These are phyloP conservation scores for Hydrozoanthus tunicans DNA, from an alignment of 64 coral and sea anemone genomes.

Conservation along the genomic window DNA sequence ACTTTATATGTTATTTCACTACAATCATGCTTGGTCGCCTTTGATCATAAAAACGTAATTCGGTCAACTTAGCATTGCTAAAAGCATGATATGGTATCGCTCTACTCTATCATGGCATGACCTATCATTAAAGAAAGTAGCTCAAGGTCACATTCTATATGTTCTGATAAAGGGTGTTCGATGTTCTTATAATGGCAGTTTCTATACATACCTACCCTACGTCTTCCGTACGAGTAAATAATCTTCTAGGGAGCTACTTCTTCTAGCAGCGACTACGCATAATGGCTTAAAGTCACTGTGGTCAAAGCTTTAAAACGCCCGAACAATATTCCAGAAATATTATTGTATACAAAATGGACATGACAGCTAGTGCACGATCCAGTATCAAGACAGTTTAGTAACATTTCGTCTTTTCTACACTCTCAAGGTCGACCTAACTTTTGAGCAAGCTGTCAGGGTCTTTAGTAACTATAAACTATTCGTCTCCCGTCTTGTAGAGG, in stretches of 20 bases:
- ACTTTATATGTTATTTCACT: background rate
- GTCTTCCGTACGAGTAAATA: background rate
- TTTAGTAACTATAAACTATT: no score
- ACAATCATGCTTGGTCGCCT: background rate
- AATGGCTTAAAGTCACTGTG: background rate
- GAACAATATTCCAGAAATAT: conserved; percentile 16
- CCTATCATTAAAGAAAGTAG: no score
- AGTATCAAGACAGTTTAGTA: background rate
- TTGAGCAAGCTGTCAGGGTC: no score
- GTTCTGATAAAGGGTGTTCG: background rate
- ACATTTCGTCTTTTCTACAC: no score
- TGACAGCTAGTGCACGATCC: background rate
- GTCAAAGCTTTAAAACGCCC: background rate
- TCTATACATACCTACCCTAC: conserved; percentile 1
- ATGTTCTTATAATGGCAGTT: background rate
- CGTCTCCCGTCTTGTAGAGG: no score
- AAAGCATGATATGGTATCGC: background rate
- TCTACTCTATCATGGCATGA: background rate
- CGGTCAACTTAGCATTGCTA: background rate
- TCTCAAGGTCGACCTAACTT: no score
- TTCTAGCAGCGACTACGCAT: background rate
- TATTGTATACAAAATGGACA: background rate
- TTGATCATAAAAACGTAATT: background rate
- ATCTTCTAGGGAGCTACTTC: background rate
- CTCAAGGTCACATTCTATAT: background rate